Percentiles rank a stretch among this genome's conserved stretches.
Conservation (phyloP, 2,113 vertebrate species). For the Sialia sialis region DNA sequence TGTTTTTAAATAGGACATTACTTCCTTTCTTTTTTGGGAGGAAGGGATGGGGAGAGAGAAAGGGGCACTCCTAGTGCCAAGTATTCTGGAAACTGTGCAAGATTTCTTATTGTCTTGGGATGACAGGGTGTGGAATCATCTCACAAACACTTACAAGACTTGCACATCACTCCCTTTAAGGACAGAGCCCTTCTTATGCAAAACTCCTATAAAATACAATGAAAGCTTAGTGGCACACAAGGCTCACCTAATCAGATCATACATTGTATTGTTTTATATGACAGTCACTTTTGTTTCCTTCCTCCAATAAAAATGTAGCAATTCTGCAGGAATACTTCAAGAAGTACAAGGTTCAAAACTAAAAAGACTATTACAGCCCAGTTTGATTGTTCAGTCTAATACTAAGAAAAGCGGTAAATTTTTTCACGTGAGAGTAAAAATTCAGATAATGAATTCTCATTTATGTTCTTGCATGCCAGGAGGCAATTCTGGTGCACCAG, state of each 20-base stretch:
- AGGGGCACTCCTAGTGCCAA: neutral
- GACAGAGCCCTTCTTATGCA: neutral
- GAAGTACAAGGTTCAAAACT: neutral
- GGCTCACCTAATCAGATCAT: neutral
- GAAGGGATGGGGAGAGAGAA: neutral
- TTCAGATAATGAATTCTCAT: neutral
- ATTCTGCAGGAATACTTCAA: neutral
- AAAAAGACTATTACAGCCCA: neutral
- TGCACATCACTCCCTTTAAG: neutral
- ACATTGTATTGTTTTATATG: neutral
- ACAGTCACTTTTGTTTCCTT: neutral
- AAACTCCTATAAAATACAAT: neutral
- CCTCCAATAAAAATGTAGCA: neutral
- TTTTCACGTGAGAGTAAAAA: neutral
- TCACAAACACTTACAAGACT: neutral
- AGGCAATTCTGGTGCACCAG: neutral
- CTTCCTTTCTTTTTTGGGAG: neutral
- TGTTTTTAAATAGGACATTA: neutral
- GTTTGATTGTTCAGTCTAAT: neutral
- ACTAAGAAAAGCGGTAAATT: neutral
- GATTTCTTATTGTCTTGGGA: neutral
- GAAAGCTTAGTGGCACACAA: neutral
- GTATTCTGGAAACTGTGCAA: neutral
- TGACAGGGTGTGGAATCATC: neutral
- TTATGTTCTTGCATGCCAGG: neutral